Conservation (phyloP, 2,113 vertebrate genomes). For the Strix uralensis region DNA sequence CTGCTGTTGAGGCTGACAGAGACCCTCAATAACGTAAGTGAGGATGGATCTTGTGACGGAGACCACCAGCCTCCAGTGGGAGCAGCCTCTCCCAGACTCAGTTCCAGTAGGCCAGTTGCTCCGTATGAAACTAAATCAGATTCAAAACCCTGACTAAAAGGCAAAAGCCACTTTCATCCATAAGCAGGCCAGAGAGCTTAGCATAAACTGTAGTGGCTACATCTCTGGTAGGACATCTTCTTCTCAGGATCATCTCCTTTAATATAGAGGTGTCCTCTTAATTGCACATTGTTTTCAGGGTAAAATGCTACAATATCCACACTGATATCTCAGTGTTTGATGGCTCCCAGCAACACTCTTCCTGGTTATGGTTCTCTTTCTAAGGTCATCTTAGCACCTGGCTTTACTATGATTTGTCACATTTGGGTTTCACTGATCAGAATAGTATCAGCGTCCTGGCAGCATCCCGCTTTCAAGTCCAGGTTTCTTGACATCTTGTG, state of each 20-base stretch:
- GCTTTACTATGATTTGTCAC: not conserved
- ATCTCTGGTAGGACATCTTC: not conserved
- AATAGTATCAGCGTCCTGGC: not conserved
- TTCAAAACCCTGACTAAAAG: not conserved
- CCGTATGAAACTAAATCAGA: not conserved
- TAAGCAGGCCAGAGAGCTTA: not conserved
- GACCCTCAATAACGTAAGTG: not conserved
- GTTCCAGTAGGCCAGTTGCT: not conserved
- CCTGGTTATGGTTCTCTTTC: not conserved
- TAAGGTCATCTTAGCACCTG: not conserved
- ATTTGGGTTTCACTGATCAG: not conserved
- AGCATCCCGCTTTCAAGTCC: not conserved
- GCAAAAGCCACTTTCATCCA: not conserved
- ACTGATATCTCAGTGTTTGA: not conserved
- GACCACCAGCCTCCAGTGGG: not conserved
- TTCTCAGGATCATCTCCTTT: not conserved
- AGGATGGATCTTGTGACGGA: not conserved
- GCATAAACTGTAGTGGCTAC: not conserved
- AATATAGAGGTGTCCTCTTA: not conserved
- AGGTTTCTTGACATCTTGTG: not conserved
- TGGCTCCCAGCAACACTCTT: not conserved
- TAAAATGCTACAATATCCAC: not conserved
- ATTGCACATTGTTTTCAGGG: not conserved
- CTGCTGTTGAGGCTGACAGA: not conserved
- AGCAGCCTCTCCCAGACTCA: not conserved